Percentiles rank a stretch among this genome's conserved stretches.
These are phyloP conservation scores for Cotesia chilonis DNA, from an alignment of 1,140 invertebrate species.

Conservation along the genomic window DNA sequence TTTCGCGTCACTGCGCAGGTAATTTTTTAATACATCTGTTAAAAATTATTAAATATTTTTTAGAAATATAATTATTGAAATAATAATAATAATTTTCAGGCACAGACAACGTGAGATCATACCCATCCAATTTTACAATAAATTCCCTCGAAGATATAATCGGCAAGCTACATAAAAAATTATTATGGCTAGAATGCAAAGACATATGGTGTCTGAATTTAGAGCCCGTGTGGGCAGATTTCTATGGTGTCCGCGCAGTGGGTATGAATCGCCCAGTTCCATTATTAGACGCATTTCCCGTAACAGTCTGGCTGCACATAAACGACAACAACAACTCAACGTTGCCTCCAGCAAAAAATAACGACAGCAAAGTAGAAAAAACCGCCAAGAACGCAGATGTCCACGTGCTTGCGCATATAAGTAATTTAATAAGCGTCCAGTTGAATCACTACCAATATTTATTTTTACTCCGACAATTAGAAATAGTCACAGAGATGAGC, in stretches of 20 bases:
- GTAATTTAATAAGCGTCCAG: conserved; percentile 83
- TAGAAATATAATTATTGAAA: too few species aligned
- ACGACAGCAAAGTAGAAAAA: conserved; percentile 10
- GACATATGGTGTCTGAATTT: conserved; percentile 88
- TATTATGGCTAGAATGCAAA: conserved; percentile 84
- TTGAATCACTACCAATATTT: conserved; percentile 93
- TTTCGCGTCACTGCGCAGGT: conserved; percentile 78
- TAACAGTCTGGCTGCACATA: conserved; percentile 81
- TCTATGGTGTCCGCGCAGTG: conserved; percentile 80
- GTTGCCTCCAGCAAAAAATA: conserved; percentile 16
- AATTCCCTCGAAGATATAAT: conserved; percentile 63
- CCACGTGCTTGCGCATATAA: conserved; percentile 77
- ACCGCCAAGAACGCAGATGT: conserved; percentile 67
- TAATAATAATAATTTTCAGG: conserved; percentile 52
- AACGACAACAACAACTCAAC: conserved; percentile 47
- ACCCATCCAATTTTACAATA: conserved; percentile 57
- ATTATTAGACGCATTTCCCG: conserved; percentile 88
- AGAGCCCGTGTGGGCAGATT: conserved; percentile 94
- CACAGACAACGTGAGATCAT: conserved; percentile 65
- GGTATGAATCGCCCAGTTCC: conserved; percentile 79
- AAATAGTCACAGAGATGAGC: conserved; percentile 81
- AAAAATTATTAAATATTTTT: too few species aligned
- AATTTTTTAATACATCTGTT: background rate
- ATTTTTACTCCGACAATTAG: conserved; percentile 84
- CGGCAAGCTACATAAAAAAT: conserved; percentile 68